Evolutionary conservation across 2,113 vertebrate genomes (phyloP).

Genomic region (Cyprinodon brontotheroides): DNA sequence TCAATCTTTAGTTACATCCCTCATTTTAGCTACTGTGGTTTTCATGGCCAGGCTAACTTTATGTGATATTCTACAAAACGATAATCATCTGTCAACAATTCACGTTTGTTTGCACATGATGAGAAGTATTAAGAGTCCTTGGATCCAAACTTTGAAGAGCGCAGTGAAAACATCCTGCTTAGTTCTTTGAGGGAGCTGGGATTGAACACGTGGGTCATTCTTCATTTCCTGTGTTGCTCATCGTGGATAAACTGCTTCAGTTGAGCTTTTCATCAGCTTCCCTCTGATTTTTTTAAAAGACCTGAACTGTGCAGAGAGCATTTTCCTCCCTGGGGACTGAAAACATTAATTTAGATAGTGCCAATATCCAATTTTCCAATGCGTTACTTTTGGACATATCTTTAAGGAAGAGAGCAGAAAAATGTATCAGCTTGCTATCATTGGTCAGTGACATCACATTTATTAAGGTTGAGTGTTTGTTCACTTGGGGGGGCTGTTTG

Average conservation of each 20-base stretch:
- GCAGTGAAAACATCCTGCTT: neutral
- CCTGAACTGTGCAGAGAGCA: conserved; percentile 43
- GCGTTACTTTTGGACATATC: conserved; percentile 68
- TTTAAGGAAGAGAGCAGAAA: conserved; percentile 64
- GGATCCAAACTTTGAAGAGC: conserved; percentile 22
- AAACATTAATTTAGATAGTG: conserved; percentile 76
- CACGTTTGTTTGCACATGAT: conserved; percentile 36
- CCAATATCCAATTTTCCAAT: conserved; percentile 72
- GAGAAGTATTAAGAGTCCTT: conserved; percentile 26
- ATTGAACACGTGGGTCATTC: conserved; percentile 47
- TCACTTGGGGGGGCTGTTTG: conserved; percentile 24
- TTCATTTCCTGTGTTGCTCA: conserved; percentile 67
- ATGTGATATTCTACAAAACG: conserved; percentile 11
- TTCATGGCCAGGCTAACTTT: conserved; percentile 33
- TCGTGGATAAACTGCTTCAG: conserved; percentile 51
- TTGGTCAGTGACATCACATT: conserved; percentile 74
- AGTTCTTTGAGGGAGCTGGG: conserved; percentile 28
- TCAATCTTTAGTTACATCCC: conserved; percentile 21
- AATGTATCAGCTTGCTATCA: conserved; percentile 68
- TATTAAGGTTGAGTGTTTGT: conserved; percentile 57
- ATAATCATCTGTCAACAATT: conserved; percentile 11
- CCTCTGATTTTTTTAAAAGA: conserved; percentile 60
- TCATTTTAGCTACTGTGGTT: conserved; percentile 23
- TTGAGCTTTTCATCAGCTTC: conserved; percentile 61
- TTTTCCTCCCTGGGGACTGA: conserved; percentile 53